Conservation (phyloP, 2,113 vertebrate species). For the Ochotona princeps region DNA sequence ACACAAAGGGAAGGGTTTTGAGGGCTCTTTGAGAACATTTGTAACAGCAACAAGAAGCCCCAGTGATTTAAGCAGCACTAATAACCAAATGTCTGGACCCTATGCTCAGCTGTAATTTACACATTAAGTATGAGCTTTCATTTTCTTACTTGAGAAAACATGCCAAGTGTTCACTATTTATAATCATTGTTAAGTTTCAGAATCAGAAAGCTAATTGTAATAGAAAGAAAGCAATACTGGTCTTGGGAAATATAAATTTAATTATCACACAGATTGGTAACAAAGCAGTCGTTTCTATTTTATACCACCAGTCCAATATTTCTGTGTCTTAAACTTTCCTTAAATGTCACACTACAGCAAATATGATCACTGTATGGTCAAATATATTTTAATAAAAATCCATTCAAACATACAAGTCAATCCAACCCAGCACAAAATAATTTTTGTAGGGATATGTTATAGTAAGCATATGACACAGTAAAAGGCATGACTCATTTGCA, state of each 20-base stretch:
- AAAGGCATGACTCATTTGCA: neutral
- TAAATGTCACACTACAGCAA: conserved; percentile 57
- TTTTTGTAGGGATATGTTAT: neutral
- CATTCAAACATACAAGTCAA: conserved; percentile 23
- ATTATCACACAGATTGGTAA: conserved; percentile 41
- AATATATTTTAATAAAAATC: conserved; percentile 62
- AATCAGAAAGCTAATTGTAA: conserved; percentile 76
- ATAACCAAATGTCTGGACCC: conserved; percentile 80
- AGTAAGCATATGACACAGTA: neutral
- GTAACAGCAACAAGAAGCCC: conserved; percentile 68
- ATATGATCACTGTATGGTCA: conserved; percentile 30
- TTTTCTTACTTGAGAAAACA: conserved; percentile 81
- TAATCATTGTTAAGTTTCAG: conserved; percentile 71
- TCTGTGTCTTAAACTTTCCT: conserved; percentile 33
- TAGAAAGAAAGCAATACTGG: conserved; percentile 63
- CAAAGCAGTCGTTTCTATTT: conserved; percentile 47
- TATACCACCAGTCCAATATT: conserved; percentile 18
- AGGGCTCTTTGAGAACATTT: conserved; percentile 71
- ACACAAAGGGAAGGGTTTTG: conserved; percentile 61
- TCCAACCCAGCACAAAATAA: conserved; percentile 28
- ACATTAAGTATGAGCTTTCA: conserved; percentile 78
- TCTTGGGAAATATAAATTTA: conserved; percentile 71
- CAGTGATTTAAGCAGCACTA: conserved; percentile 74
- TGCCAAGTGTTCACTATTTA: conserved; percentile 77
- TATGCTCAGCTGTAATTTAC: conserved; percentile 69